Percentiles rank a stretch among this genome's conserved stretches.
Evolutionary conservation across 2,888 invertebrate species (phyloP).

Genomic region (Amblyjoppa fuscipennis): DNA sequence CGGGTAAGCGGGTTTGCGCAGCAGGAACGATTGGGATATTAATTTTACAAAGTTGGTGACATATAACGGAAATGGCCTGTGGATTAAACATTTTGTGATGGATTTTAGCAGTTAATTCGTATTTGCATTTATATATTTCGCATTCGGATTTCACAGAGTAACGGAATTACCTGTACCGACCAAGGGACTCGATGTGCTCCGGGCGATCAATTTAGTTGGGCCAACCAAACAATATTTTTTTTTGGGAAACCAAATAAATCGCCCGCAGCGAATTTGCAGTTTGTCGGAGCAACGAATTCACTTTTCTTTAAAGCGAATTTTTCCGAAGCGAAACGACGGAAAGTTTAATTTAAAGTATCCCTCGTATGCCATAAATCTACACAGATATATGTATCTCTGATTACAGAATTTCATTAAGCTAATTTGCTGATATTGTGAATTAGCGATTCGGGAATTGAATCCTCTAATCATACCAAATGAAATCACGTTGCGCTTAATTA

Average conservation of each 20-base stretch:
- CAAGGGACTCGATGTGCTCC: too few relatives aligned
- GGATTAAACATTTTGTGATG: not conserved
- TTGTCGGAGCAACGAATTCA: too few relatives aligned
- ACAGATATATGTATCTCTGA: not conserved
- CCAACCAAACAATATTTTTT: too few relatives aligned
- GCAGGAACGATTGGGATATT: slow-evolving; percentile 11
- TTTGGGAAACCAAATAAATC: too few relatives aligned
- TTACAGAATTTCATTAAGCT: not conserved
- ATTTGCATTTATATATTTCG: not conserved
- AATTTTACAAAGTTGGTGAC: slow-evolving; percentile 13
- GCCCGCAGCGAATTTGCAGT: too few relatives aligned
- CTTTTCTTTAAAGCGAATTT: too few relatives aligned
- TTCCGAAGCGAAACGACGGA: too few relatives aligned
- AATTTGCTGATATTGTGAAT: not conserved
- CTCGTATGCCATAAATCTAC: too few relatives aligned
- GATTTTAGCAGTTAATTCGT: not conserved
- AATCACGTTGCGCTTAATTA: not conserved
- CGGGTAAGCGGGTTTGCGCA: slow-evolving; percentile 1
- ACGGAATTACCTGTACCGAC: not conserved
- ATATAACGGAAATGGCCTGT: not conserved
- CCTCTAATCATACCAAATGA: not conserved
- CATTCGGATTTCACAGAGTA: not conserved
- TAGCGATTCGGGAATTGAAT: not conserved
- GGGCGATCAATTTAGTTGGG: too few relatives aligned
- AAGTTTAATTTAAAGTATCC: too few relatives aligned